These are phyloP conservation scores for Echeneis naucrates DNA, from an alignment of 2,797 vertebrate genomes.

Conservation along the genomic window DNA sequence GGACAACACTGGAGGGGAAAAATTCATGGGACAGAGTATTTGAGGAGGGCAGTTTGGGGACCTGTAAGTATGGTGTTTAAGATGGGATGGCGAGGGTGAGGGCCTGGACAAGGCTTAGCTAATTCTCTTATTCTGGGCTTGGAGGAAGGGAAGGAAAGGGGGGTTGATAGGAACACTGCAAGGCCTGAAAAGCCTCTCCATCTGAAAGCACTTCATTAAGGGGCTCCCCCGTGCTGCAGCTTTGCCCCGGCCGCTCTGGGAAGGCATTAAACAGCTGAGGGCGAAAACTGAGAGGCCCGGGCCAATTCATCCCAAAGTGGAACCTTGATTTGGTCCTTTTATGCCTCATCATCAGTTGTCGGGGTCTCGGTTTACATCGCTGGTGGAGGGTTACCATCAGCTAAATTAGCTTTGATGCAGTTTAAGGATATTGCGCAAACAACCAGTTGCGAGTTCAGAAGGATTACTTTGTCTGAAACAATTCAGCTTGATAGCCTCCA, in stretches of 20 bases:
- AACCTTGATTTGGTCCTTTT: conserved; percentile 77
- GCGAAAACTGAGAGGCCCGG: conserved; percentile 63
- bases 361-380: conserved; percentile 69
- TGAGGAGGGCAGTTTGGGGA: conserved; percentile 28
- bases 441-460: conserved; percentile 73
- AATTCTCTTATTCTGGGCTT: conserved; percentile 67
- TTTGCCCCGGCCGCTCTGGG: conserved; percentile 46
- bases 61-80: conserved; percentile 49
- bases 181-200: conserved; percentile 72
- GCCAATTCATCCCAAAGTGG: conserved; percentile 68
- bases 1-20: conserved; percentile 57
- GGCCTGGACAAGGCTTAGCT: conserved; percentile 59
- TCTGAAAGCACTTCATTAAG: conserved; percentile 84
- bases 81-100: conserved; percentile 34
- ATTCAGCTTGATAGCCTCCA: conserved; percentile 52
- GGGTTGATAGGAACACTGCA: conserved; percentile 42
- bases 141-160: conserved; percentile 6
- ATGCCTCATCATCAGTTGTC: conserved; percentile 76
- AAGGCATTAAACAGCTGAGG: conserved; percentile 79
- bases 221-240: conserved; percentile 44
- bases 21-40: conserved; percentile 52
- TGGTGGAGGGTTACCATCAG: conserved; percentile 53
- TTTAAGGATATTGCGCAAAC: conserved; percentile 77
- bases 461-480: conserved; percentile 76
- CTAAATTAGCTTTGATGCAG: conserved; percentile 75